These are phyloP conservation scores for Aspiorhynchus laticeps DNA, from an alignment of 2,113 vertebrate genomes.

Conservation along the genomic window DNA sequence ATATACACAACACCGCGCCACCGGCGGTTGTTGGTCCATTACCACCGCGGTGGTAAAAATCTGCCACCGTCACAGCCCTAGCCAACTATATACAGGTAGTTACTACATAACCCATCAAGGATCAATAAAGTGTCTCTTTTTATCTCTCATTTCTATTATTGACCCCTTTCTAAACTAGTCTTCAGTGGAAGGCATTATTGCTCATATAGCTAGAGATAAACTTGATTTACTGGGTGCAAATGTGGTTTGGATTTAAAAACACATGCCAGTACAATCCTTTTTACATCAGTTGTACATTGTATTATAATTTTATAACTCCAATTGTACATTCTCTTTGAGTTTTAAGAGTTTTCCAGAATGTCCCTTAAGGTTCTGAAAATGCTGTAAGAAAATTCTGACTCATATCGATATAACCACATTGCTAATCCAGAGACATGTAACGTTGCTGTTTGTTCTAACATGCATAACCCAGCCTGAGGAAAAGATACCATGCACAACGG, in stretches of 20 bases:
- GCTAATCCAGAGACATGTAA: background rate
- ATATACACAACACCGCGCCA: too few relatives aligned
- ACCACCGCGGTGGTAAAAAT: too few relatives aligned
- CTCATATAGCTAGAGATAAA: constrained; percentile 72
- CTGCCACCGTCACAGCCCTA: too few relatives aligned
- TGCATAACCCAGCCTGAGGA: background rate
- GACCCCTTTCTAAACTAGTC: background rate
- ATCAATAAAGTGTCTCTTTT: background rate
- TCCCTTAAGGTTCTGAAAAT: background rate
- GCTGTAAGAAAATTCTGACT: background rate
- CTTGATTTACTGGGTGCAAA: constrained; percentile 76
- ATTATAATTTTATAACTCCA: too few relatives aligned
- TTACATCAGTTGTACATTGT: too few relatives aligned
- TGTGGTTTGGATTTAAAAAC: constrained; percentile 55
- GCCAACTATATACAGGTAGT: background rate
- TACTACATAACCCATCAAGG: background rate
- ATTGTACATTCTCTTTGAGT: constrained; percentile 15
- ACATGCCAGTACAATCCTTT: constrained; percentile 57
- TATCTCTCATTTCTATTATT: constrained; percentile 13
- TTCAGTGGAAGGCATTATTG: background rate
- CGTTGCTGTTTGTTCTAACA: background rate
- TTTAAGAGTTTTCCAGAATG: background rate
- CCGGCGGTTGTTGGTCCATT: too few relatives aligned
- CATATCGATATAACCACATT: background rate
- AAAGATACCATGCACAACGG: constrained; percentile 27